These are phyloP conservation scores for Trachemys scripta DNA, from an alignment of 2,113 vertebrate species.

Conservation along the genomic window DNA sequence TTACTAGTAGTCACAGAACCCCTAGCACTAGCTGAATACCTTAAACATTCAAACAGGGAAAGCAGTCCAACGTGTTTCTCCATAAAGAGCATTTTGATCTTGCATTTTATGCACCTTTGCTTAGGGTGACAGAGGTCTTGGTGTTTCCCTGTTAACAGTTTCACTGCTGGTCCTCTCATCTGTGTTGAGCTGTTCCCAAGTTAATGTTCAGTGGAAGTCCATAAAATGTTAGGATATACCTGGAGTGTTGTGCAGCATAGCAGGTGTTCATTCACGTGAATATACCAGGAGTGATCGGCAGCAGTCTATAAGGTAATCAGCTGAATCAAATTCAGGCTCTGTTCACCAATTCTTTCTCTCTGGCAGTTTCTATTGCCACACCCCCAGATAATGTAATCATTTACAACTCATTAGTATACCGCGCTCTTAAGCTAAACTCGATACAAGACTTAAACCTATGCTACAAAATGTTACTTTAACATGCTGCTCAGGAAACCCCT, in stretches of 20 bases:
- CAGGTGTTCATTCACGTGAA: not conserved
- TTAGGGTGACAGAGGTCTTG: not conserved
- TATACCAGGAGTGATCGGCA: rapidly evolving
- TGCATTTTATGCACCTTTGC: not conserved
- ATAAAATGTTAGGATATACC: not conserved
- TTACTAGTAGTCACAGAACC: not conserved
- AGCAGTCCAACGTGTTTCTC: rapidly evolving
- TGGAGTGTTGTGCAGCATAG: not conserved
- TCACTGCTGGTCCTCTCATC: not conserved
- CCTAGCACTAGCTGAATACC: not conserved
- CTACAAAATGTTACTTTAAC: not conserved
- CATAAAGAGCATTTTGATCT: not conserved
- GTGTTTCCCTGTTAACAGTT: not conserved
- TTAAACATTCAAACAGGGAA: not conserved
- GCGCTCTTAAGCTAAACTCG: not conserved
- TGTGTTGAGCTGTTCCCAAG: not conserved
- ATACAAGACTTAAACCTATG: not conserved
- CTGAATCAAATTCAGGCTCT: not conserved
- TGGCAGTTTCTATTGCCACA: not conserved
- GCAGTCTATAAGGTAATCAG: not conserved
- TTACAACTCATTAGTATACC: too few species aligned
- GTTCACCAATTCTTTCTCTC: not conserved
- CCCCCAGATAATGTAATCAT: not conserved
- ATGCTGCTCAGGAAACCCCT: not conserved
- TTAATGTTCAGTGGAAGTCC: not conserved